Evolutionary conservation across 2,113 vertebrate genomes (phyloP), one percentile per base, ranked within the genome.

Genomic region (Ceuthmochares aereus): DNA sequence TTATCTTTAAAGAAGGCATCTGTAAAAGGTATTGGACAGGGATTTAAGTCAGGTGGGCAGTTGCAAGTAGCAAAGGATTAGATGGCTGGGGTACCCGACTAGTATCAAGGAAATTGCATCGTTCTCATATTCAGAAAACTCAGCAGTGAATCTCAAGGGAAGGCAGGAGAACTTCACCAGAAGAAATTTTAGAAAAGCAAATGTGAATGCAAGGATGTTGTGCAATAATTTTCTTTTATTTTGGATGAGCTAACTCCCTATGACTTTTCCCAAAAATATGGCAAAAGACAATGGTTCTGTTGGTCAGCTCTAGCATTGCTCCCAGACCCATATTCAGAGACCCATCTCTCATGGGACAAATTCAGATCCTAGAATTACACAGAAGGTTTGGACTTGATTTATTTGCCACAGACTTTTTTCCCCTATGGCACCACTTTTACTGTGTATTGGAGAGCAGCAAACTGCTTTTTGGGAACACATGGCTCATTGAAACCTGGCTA

Each of bases 1-100:
- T 97, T 98, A 92, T 89, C 88, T 97, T 97, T 97, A 94, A 96
- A 94, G 95, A 83, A 85, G 76, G 91, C 0, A 3, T 84, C 95
- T 95, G 93, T 95, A 91, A 84, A 95, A 95, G 92, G 96, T 97
- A 96, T 79, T 6, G 62, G 84, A 84, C 75, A 70, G 55, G 68
- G 87, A 90, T 91, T 69, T 73, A 91, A 81, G 56, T 84, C 91
- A 77, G 37, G 43, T 84, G 90, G 90, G 69, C 62, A 96, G 75
- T 87, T 97, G 96, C 90, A 93, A 97, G 96, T 75, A 94, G 86
- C 34, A 2, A 37, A 84, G 89, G 80, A 97, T 97, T 97, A 81
- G 30, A 74, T 95, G 85, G 66, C 42, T 87, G 82, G 88, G 75
- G 34, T 47, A 95, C 52, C 45, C 76, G 54, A 68, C 49, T 82